A percentile compares a stretch with the other conserved stretches of the same genome.
phyloP scores from a whole-genome alignment of 2,888 invertebrate genomes.

The Troilus luridus region DNA sequence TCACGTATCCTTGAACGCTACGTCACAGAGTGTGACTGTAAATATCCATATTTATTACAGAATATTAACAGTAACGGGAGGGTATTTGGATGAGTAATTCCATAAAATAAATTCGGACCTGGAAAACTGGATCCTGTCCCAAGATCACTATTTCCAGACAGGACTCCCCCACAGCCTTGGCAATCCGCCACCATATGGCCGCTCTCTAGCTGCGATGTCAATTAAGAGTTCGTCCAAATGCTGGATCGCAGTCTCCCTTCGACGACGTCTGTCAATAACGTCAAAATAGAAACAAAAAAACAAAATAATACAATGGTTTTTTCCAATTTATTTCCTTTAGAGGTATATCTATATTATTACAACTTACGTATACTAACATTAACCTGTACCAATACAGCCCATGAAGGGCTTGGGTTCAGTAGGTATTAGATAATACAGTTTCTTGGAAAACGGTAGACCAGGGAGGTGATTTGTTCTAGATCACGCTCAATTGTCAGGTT shows the following conservation, averaged over 20 bases:
- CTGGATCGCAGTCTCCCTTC: background rate
- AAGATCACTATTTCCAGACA: slow-evolving; percentile 17
- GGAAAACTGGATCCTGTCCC: background rate
- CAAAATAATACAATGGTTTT: background rate
- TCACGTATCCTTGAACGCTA: background rate
- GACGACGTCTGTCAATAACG: background rate
- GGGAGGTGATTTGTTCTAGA: too few species aligned
- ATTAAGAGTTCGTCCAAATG: background rate
- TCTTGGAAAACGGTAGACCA: too few species aligned
- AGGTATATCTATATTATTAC: too few species aligned
- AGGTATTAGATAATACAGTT: too few species aligned
- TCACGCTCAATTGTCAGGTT: too few species aligned
- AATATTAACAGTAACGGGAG: background rate
- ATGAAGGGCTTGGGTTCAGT: too few species aligned
- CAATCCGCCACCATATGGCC: slow-evolving; percentile 25
- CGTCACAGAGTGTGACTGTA: background rate
- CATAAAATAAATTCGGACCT: slow-evolving; percentile 18
- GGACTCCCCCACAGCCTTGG: slow-evolving; percentile 5
- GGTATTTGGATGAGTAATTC: background rate
- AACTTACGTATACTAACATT: too few species aligned
- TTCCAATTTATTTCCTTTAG: too few species aligned
- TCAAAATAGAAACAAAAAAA: background rate
- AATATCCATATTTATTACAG: background rate
- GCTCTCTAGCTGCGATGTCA: background rate
- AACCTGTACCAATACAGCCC: too few species aligned